Percentiles rank a stretch among this genome's conserved stretches.
Evolutionary conservation across 2,888 invertebrate genomes (phyloP).

Genomic region (Prenolepis imparis): DNA sequence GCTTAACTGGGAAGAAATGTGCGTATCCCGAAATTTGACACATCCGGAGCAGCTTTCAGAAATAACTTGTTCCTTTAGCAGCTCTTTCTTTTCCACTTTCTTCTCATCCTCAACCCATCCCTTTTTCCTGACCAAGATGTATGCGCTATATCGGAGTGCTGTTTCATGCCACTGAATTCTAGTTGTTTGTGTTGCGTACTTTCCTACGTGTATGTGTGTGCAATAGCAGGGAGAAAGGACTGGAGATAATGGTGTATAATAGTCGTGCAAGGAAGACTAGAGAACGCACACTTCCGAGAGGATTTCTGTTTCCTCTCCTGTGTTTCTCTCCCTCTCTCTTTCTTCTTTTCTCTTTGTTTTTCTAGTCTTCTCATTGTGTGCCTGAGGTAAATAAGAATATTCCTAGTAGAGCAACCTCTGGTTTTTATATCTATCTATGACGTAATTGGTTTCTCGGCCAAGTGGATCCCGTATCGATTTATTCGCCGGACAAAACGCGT

Average conservation of each 20-base stretch:
- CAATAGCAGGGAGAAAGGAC: conserved; percentile 4
- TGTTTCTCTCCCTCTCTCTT: not conserved
- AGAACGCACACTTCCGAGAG: conserved; percentile 58
- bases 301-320: conserved; percentile 61
- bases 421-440: not conserved
- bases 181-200: conserved; percentile 37
- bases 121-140: conserved; percentile 27
- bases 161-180: conserved; percentile 36
- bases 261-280: conserved; percentile 53
- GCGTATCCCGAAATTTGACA: conserved; percentile 41
- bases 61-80: conserved; percentile 29
- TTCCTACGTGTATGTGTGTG: not conserved
- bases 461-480: not conserved
- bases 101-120: not conserved
- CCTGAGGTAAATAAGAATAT: conserved; percentile 43
- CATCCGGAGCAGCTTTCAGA: conserved; percentile 28
- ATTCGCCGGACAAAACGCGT: not conserved
- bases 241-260: conserved; percentile 69
- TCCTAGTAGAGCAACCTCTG: not conserved
- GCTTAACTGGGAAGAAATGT: too few species aligned
- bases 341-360: not conserved
- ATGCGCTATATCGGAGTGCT: conserved; percentile 29
- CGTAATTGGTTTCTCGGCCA: conserved; percentile 28
- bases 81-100: conserved; percentile 4
- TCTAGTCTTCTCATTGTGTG: not conserved